phyloP scores from a whole-genome alignment of 2,888 invertebrate species.

The Cataglyphis cursor region DNA sequence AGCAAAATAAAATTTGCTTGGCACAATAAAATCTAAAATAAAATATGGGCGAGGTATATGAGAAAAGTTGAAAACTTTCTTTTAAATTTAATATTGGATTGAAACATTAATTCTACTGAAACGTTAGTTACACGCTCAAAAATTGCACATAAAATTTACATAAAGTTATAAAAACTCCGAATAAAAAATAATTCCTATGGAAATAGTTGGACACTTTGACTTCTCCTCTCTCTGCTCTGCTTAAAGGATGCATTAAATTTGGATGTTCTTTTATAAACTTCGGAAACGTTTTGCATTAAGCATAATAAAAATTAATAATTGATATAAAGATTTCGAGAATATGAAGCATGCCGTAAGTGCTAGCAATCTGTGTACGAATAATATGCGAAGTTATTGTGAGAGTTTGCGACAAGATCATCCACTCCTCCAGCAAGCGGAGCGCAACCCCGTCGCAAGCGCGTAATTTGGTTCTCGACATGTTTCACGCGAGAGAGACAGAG shows the following conservation, averaged over 20 bases:
- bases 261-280: slow-evolving; percentile 17
- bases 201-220: neutral
- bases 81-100: slow-evolving; percentile 3
- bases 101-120: neutral
- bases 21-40: neutral
- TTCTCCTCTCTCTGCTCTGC: neutral
- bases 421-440: slow-evolving; percentile 3
- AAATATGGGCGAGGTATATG: neutral
- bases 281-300: slow-evolving; percentile 10
- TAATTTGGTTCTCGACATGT: slow-evolving; percentile 46
- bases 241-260: slow-evolving; percentile 28
- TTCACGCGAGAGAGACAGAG: neutral
- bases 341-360: neutral
- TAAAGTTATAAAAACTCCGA: slow-evolving; percentile 16
- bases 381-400: slow-evolving; percentile 3
- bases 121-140: neutral
- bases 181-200: neutral
- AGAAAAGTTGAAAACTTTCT: neutral
- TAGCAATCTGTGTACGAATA: neutral
- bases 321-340: slow-evolving; percentile 9
- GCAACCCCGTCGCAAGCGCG: slow-evolving; percentile 21
- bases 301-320: slow-evolving; percentile 38
- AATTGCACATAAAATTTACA: slow-evolving; percentile 22
- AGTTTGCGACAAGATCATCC: slow-evolving; percentile 37
- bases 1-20: neutral